phyloP scores from a whole-genome alignment of 2,113 vertebrate species.

The Chlorodrepanis virens region DNA sequence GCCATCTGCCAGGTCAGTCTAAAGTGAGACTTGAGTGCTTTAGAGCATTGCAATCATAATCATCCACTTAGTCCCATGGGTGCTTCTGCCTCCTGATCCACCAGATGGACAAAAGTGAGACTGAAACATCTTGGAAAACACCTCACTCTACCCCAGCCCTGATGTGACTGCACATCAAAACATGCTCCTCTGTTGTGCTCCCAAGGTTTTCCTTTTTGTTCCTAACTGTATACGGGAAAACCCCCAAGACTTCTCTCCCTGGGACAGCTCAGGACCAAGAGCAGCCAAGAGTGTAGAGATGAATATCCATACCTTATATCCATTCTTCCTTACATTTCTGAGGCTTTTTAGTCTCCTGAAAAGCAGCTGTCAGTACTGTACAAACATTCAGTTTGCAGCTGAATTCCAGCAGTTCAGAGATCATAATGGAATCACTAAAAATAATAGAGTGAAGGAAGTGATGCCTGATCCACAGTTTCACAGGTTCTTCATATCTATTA shows the following conservation, averaged over 20 bases:
- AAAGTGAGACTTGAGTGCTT: not conserved
- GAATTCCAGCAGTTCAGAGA: not conserved
- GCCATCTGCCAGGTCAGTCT: not conserved
- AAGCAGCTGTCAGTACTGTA: not conserved
- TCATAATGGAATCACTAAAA: not conserved
- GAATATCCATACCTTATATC: not conserved
- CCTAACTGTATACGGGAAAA: not conserved
- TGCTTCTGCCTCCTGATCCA: not conserved
- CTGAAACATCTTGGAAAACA: not conserved
- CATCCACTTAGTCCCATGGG: rapidly evolving
- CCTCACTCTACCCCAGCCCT: not conserved
- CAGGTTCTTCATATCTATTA: not conserved
- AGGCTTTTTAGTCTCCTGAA: not conserved
- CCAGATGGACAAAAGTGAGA: not conserved
- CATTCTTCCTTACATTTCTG: not conserved
- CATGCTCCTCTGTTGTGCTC: not conserved
- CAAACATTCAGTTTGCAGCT: not conserved
- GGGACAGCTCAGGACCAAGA: not conserved
- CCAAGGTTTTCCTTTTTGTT: not conserved
- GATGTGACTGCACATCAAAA: not conserved
- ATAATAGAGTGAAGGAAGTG: not conserved
- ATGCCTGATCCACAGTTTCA: not conserved
- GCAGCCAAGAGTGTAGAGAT: rapidly evolving
- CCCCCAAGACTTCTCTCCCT: not conserved
- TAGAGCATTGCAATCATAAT: not conserved